Conservation (phyloP, 2,113 vertebrate species). For the Pomatorhinus ruficollis region DNA sequence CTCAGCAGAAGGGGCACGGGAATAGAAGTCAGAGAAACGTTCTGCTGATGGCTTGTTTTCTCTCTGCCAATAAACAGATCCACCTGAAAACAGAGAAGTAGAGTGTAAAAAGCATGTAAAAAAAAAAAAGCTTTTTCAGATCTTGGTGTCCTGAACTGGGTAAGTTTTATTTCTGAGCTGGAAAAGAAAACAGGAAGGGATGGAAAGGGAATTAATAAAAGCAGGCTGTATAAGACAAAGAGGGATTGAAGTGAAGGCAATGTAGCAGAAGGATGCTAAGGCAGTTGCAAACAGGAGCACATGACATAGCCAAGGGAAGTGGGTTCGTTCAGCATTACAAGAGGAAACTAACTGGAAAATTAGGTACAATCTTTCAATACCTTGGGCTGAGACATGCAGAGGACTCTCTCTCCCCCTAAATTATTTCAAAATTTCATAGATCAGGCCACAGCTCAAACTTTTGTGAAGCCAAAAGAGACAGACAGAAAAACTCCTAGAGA, state of each 20-base stretch:
- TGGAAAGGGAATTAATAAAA: not conserved
- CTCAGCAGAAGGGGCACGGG: constrained; percentile 53
- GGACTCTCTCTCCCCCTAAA: not conserved
- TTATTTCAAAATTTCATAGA: not conserved
- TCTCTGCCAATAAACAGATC: constrained; percentile 63
- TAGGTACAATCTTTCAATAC: not conserved
- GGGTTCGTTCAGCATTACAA: not conserved
- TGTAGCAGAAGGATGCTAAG: not conserved
- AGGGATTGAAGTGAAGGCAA: not conserved
- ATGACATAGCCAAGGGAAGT: not conserved
- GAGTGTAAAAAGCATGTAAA: not conserved
- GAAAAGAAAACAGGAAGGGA: not conserved
- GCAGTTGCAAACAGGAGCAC: not conserved
- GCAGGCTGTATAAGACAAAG: not conserved
- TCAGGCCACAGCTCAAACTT: not conserved
- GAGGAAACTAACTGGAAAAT: not conserved
- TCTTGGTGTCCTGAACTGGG: not conserved
- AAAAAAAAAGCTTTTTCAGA: not conserved
- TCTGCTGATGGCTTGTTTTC: constrained; percentile 27
- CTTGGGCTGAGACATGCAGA: not conserved
- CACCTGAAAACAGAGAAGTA: constrained; percentile 48
- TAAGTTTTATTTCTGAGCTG: not conserved
- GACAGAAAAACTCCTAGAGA: not conserved
- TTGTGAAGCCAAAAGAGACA: not conserved
- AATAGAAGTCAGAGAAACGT: not conserved